Evolutionary conservation across 2,888 invertebrate genomes (phyloP).

Genomic region (Dryococelus australis): DNA sequence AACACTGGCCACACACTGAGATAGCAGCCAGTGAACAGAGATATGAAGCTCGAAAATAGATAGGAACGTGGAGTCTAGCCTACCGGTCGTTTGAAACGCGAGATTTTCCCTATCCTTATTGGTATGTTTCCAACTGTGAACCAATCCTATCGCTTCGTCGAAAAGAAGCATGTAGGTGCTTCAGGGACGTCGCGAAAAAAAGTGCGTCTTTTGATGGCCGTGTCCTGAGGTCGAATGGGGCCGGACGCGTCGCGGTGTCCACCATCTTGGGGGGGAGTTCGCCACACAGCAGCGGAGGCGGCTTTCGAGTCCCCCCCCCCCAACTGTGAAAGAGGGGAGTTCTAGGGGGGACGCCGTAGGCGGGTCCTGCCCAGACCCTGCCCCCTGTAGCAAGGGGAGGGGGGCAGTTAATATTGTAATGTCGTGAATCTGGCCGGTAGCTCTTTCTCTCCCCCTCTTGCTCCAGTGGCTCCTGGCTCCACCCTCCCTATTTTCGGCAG

Average conservation of each 20-base stretch:
- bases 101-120: too few relatives aligned
- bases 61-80: too few relatives aligned
- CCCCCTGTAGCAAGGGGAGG: neutral
- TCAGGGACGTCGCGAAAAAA: too few relatives aligned
- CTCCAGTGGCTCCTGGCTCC: neutral
- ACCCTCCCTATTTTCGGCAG: neutral
- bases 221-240: neutral
- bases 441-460: constrained; percentile 30
- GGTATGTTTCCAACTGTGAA: too few relatives aligned
- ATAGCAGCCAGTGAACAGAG: too few relatives aligned
- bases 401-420: constrained; percentile 38
- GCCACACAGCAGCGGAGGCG: neutral
- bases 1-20: too few relatives aligned
- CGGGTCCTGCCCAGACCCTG: neutral
- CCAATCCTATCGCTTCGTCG: too few relatives aligned
- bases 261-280: neutral
- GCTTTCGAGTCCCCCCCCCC: neutral
- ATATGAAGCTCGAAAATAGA: too few relatives aligned
- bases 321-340: neutral
- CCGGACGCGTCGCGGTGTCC: neutral
- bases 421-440: constrained; percentile 38
- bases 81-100: too few relatives aligned
- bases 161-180: too few relatives aligned
- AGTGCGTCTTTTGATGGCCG: too few relatives aligned
- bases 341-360: neutral